These are phyloP conservation scores for Manis crassicaudata DNA, from an alignment of 2,797 vertebrate genomes.

Conservation along the genomic window DNA sequence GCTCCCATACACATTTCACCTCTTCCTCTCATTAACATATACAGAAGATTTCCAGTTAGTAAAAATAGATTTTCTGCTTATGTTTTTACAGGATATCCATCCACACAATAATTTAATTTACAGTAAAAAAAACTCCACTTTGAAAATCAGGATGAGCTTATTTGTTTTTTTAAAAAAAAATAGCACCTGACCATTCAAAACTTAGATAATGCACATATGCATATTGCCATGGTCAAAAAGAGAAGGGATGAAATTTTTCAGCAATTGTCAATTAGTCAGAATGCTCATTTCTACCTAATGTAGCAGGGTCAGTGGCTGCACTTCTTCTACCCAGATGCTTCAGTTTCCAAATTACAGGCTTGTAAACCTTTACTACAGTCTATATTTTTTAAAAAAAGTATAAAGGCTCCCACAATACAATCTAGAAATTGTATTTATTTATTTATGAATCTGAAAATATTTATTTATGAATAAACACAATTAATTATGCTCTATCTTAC, in stretches of 20 bases:
- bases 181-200: background rate
- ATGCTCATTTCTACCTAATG: background rate
- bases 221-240: background rate
- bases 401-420: background rate
- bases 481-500: background rate
- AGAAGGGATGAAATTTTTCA: background rate
- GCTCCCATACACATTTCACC: background rate
- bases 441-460: background rate
- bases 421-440: background rate
- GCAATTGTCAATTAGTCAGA: background rate
- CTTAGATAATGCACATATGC: background rate
- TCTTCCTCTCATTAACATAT: background rate
- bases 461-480: background rate
- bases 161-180: background rate
- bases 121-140: background rate
- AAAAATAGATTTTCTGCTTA: background rate
- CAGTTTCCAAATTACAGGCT: background rate
- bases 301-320: background rate
- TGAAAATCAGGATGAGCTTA: background rate
- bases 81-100: background rate
- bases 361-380: background rate
- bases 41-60: background rate
- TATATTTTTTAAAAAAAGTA: background rate
- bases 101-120: background rate
- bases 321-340: background rate